Evolutionary conservation across 2,113 vertebrate genomes (phyloP), one percentile per base, ranked within the genome.

Genomic region (Periophthalmodon schlosseri): DNA sequence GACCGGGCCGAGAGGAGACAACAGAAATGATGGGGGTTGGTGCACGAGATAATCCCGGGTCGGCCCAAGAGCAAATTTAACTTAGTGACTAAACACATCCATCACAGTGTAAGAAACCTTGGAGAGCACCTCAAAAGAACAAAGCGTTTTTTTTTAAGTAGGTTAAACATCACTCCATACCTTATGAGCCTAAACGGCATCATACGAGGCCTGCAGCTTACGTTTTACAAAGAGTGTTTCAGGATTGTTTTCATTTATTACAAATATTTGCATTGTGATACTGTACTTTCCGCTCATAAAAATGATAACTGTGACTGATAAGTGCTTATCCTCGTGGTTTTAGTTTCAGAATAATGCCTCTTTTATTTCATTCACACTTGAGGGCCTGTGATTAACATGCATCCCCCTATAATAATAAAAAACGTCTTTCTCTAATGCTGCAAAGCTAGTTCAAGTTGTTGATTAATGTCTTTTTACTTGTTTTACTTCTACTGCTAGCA

Each of bases 31-130:
- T 33, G 69, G 73, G 68, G 68, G 79, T 54, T 61, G 23, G 20
- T 79, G 21, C 5, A 8, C 81, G 13, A 66, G 81, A 89, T 89
- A 90, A 91, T 90, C 82, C 86, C 21, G 72, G 72, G 57, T 60
- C 71, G 75, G 52, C 64, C 56, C 68, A 39, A 80, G 57, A 78
- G 61, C 50, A 80, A 69, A 85, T 78, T 90, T 86, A 85, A 86
- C 84, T 77, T 61, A 85, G 81, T 6, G 18, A 72, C 76, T 73
- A 83, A 83, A 89, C 78, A 85, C 70, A 80, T 72, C 80, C 47
- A 76, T 82, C 61, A 61, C 6, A 56, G 71, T 46, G 72, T 77
- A 76, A 76, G 69, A 84, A 69, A 69, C 76, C 71, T 68, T 46
- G 68, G 85, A 79, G 50, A 63, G 71, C 36, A 73, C 44, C 54